Conservation (phyloP, 2,888 invertebrate genomes). For the Trachelus stipa region DNA sequence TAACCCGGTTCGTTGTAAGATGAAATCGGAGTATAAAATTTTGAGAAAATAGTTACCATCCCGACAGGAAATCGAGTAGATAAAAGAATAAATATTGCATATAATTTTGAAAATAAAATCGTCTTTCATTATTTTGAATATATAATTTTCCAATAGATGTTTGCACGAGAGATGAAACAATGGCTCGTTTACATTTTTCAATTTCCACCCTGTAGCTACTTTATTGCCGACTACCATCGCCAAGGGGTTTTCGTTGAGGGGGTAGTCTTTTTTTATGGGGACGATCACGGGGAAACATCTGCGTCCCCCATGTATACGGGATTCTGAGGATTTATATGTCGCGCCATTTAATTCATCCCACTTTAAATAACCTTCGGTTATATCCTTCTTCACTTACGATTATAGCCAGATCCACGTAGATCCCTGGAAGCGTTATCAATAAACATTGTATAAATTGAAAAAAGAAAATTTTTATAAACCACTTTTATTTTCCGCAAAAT, state of each 20-base stretch:
- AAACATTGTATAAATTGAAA: neutral
- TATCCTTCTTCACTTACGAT: slow-evolving; percentile 25
- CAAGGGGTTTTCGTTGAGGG: neutral
- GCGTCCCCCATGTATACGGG: slow-evolving; percentile 37
- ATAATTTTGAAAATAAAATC: neutral
- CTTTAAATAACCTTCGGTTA: slow-evolving; percentile 40
- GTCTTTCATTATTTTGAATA: neutral
- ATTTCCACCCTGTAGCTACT: slow-evolving; percentile 43
- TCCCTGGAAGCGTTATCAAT: neutral
- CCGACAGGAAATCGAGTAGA: neutral
- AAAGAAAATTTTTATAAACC: neutral
- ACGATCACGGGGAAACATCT: slow-evolving; percentile 53
- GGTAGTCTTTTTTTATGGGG: slow-evolving; percentile 47
- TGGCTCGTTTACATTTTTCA: slow-evolving; percentile 45
- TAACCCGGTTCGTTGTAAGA: neutral
- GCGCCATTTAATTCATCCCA: slow-evolving; percentile 41
- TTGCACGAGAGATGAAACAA: neutral
- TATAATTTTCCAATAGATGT: neutral
- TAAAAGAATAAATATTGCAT: neutral
- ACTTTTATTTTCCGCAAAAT: neutral
- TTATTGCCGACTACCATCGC: slow-evolving; percentile 36
- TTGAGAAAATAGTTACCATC: neutral
- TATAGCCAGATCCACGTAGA: neutral
- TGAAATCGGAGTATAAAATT: neutral
- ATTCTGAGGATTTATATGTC: slow-evolving; percentile 39